These are phyloP conservation scores for Tetraneura akinire DNA, from an alignment of 1,140 invertebrate species.

Conservation along the genomic window DNA sequence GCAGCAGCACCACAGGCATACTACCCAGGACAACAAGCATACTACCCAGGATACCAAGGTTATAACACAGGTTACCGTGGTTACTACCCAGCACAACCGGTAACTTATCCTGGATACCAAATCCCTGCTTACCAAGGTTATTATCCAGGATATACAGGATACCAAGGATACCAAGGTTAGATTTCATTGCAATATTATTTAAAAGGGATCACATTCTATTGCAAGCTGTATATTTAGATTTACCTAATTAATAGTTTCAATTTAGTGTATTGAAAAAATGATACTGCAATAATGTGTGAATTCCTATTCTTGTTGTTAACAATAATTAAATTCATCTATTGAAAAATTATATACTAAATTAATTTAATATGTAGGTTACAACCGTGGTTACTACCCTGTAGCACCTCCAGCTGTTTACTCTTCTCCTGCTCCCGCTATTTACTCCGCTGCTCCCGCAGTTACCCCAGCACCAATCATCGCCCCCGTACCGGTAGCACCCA, in stretches of 20 bases:
- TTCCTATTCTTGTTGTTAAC: too few species aligned
- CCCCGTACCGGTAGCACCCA: background rate
- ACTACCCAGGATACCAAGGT: slow-evolving; percentile 21
- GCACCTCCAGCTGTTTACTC: too few species aligned
- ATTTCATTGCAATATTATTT: background rate
- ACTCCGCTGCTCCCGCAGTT: background rate
- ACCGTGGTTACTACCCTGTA: slow-evolving; percentile 34
- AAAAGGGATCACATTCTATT: too few species aligned
- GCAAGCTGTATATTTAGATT: too few species aligned
- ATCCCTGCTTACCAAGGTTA: background rate
- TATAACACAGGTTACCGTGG: background rate
- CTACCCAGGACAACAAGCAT: slow-evolving; percentile 22
- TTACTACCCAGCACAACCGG: background rate
- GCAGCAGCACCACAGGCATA: background rate
- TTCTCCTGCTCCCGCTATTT: background rate
- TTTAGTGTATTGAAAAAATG: too few species aligned
- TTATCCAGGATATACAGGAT: background rate
- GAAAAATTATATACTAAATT: too few species aligned
- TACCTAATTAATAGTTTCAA: too few species aligned
- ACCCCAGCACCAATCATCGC: background rate
- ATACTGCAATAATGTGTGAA: too few species aligned
- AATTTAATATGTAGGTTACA: background rate
- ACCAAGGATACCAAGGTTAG: slow-evolving; percentile 15
- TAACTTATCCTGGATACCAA: background rate
- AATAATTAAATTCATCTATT: too few species aligned